These are phyloP conservation scores for Limnothrissa miodon DNA, from an alignment of 2,113 vertebrate species.

Conservation along the genomic window DNA sequence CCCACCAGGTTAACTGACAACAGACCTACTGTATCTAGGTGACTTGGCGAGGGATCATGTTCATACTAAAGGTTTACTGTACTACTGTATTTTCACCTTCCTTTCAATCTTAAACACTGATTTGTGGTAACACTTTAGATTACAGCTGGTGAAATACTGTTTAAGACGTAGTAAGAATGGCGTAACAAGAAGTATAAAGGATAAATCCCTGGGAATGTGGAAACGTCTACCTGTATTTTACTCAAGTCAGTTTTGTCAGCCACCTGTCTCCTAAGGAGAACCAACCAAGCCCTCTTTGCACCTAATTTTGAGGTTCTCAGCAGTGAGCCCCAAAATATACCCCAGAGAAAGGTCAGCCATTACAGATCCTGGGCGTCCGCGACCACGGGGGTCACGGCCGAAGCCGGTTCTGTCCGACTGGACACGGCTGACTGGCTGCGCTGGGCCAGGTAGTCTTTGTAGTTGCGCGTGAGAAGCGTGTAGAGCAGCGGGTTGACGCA, in stretches of 20 bases:
- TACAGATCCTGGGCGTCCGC: constrained; percentile 32
- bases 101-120: no score
- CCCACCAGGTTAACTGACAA: not conserved
- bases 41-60: not conserved
- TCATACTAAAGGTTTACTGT: not conserved
- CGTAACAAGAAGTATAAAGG: no score
- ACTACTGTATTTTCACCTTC: no score
- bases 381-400: constrained; percentile 37
- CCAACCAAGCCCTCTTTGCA: not conserved
- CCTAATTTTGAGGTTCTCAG: no score
- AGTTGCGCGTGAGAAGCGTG: constrained; percentile 76
- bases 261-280: not conserved
- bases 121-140: no score
- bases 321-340: not conserved
- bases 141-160: no score
- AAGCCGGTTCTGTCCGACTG: constrained; percentile 59
- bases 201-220: no score
- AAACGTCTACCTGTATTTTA: no score
- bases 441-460: constrained; percentile 59
- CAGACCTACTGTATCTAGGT: not conserved
- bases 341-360: not conserved
- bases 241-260: no score
- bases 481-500: constrained; percentile 84
- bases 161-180: no score
- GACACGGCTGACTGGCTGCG: constrained; percentile 59